Base-by-base conservation (phyloP, 2,797 vertebrate genomes). In the Oreochromis grahami region DNA sequence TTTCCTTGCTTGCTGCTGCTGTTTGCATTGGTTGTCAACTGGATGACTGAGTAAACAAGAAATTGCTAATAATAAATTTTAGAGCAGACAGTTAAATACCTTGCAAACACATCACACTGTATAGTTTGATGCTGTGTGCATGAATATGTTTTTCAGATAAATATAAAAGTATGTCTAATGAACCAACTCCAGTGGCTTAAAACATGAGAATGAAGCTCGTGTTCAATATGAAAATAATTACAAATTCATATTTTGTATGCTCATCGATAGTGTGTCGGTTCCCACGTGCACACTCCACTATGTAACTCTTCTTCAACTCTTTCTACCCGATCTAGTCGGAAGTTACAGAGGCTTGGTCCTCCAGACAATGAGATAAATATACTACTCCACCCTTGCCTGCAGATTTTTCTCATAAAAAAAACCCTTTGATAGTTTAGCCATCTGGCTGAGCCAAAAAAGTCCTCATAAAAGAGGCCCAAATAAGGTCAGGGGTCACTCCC, bases 351-450 rank as follows among this genome's bases (percentile, higher is more conserved):
- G 85, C 87, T 92, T 63, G 77, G 29, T 78, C 82, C 81, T 88
- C 70, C 87, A 89, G 93, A 95, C 95, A 96, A 94, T 95, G 92
- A 95, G 91, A 96, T 92, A 96, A 94, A 96, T 95, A 96, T 92
- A 95, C 94, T 91, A 84, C 92, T 89, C 76, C 8, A 26, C 96
- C 96, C 93, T 96, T 95, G 96, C 96, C 96, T 97, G 97, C 97
- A 97, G 97, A 98, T 98, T 98, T 98, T 97, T 96, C 97, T 98
- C 97, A 98, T 98, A 98, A 99, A 99, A 99, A 99, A 95, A 92
- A 87, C 93, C 93, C 97, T 99, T 98, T 99, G 98, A 99, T 99
- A 99, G 98, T 97, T 98, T 97, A 97, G 98, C 98, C 98, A 99
- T 99, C 98, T 99, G 98, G 98, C 96, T 95, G 95, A 97, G 97